Percentiles rank a stretch among this genome's conserved stretches.
phyloP scores from a whole-genome alignment of 2,113 vertebrate species.

The Chamaea fasciata region DNA sequence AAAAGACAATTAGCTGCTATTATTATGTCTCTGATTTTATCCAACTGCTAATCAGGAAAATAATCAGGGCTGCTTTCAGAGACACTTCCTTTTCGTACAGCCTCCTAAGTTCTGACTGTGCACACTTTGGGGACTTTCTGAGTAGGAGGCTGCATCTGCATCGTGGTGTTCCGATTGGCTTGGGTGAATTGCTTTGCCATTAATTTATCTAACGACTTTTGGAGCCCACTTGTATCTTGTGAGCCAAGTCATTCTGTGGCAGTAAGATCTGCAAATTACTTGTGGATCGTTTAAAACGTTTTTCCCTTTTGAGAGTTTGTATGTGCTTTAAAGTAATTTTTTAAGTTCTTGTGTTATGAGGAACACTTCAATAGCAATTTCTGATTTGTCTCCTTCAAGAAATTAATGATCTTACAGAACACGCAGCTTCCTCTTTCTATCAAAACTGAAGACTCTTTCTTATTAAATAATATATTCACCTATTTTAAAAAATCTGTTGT shows the following conservation, averaged over 20 bases:
- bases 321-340: not conserved
- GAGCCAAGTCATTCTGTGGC: not conserved
- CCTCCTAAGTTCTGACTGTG: not conserved
- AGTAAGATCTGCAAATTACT: not conserved
- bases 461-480: not conserved
- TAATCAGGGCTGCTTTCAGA: not conserved
- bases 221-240: not conserved
- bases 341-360: not conserved
- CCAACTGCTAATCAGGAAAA: not conserved
- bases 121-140: not conserved
- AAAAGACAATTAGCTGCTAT: not conserved
- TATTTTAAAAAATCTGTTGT: not conserved
- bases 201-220: not conserved
- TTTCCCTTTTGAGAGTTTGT: not conserved
- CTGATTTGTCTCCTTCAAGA: not conserved
- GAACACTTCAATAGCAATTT: not conserved
- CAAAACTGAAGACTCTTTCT: not conserved
- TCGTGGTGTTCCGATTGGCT: not conserved
- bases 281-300: not conserved
- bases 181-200: not conserved
- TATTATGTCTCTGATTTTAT: not conserved
- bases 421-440: not conserved
- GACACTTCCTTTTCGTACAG: not conserved
- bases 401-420: not conserved
- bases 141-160: not conserved